Conservation (phyloP, 1,140 invertebrate species). For the Rhagoletis zephyria region DNA sequence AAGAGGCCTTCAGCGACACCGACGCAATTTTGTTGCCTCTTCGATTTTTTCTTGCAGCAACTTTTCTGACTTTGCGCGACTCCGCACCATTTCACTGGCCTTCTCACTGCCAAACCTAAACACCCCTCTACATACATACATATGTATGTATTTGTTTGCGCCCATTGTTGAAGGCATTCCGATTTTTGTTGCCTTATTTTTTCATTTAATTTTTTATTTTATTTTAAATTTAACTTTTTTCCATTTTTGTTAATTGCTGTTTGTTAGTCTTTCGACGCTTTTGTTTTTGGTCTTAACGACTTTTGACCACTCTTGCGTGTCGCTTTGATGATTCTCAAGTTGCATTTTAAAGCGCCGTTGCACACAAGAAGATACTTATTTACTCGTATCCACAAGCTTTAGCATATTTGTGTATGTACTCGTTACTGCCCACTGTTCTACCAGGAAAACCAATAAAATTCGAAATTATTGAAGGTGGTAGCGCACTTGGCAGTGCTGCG, state of each 20-base stretch:
- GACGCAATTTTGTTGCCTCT: neutral
- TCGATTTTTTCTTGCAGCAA: neutral
- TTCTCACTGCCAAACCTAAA: neutral
- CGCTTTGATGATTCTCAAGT: conserved; percentile 39
- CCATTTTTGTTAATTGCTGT: conserved; percentile 20
- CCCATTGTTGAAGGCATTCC: neutral
- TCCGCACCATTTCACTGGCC: neutral
- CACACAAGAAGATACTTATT: neutral
- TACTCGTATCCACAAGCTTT: neutral
- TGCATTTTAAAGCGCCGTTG: neutral
- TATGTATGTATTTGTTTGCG: neutral
- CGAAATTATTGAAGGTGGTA: neutral
- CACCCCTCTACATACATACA: neutral
- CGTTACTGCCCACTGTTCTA: neutral
- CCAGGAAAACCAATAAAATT: neutral
- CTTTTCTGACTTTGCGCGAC: neutral
- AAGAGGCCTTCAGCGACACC: neutral
- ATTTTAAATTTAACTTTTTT: neutral
- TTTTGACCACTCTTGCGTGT: conserved; percentile 30
- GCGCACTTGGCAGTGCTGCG: neutral
- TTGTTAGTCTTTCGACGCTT: neutral
- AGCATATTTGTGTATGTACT: neutral
- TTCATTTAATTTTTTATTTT: neutral
- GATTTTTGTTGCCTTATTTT: neutral
- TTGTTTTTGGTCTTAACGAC: neutral